Base-by-base conservation (phyloP, 2,113 vertebrate species). In the Circaetus cinerascens region DNA sequence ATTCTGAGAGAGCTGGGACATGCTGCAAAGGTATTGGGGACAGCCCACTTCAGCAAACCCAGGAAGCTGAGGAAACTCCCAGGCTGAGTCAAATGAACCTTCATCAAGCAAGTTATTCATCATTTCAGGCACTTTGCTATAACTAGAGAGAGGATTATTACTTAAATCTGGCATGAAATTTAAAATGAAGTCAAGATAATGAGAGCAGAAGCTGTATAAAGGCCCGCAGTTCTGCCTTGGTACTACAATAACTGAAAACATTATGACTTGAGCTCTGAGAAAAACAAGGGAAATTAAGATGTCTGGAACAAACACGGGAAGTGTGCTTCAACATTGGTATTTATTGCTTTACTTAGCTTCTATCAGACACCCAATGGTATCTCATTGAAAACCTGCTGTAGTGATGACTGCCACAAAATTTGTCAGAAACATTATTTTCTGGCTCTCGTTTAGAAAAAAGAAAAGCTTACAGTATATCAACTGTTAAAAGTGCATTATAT, bases 401-500 rank as follows among this genome's bases (percentile, higher is more conserved):
- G 34, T 17, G 23, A 46, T 9, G 51, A 73, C 10, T 0, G 22
- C 4, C 60, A 85, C 9, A 41, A 38, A 14, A 48, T 30, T 13
- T 9, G 41, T 43, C 55, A 56, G 45, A 88, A 46, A 26, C 22
- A 18, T 10, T 36, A 25, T 22, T 63, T 64, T 23, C 57, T 72
- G 45, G 12, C 41, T 67, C 53, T 32, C 16, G 7, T 26, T 62
- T 26, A 43, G 26, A 5, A 36, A 40, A 62, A 27, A 29, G 14
- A 25, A 43, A 25, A 72, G 23, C 22, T 22, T 23, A 22, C 7
- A 22, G 20, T 16, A 1, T 6, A 48, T 11, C 59, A 50, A 2
- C 22, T 3, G 5, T 3, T 3, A 4, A 7, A 50, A 72, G 22
- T 0, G 27, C 4, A 4, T 16, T 9, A 43, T 34, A 10, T 27